phyloP scores from a whole-genome alignment of 2,888 invertebrate genomes.

The Cosmopolites sordidus region DNA sequence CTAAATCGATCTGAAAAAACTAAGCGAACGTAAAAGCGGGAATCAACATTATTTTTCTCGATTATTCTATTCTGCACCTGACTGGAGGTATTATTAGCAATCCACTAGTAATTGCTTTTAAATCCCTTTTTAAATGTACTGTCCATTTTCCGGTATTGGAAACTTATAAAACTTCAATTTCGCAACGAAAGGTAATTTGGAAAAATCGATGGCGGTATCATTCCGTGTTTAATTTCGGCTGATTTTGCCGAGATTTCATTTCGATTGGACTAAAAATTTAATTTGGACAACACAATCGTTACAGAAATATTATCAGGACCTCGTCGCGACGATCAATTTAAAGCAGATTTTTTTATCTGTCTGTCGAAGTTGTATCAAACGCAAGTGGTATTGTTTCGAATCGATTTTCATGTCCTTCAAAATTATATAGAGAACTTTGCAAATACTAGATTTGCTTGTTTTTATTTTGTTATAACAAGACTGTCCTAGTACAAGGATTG shows the following conservation, averaged over 20 bases:
- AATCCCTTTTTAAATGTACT: conserved; percentile 23
- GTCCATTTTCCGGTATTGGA: conserved; percentile 20
- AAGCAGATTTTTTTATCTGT: too few relatives aligned
- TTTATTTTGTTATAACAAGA: too few relatives aligned
- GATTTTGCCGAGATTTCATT: background rate
- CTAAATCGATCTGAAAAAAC: too few relatives aligned
- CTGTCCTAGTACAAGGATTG: too few relatives aligned
- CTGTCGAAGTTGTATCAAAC: too few relatives aligned
- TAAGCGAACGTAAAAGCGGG: too few relatives aligned
- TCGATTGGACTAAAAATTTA: background rate
- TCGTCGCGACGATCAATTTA: too few relatives aligned
- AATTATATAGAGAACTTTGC: too few relatives aligned
- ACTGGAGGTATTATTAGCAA: conserved; percentile 18
- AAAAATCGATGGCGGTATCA: conserved; percentile 8
- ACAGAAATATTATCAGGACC: too few relatives aligned
- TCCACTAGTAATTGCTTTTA: conserved; percentile 18
- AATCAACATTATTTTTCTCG: conserved; percentile 10
- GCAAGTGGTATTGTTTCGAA: too few relatives aligned
- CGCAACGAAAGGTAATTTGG: conserved; percentile 7
- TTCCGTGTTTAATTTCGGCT: conserved; percentile 2
- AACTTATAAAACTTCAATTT: conserved; percentile 17
- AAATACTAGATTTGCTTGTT: too few relatives aligned
- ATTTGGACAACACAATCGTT: background rate
- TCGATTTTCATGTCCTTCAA: too few relatives aligned
- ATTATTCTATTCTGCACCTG: conserved; percentile 7